Conservation (phyloP, 2,797 vertebrate genomes). For the Chaenodraco wilsoni region DNA sequence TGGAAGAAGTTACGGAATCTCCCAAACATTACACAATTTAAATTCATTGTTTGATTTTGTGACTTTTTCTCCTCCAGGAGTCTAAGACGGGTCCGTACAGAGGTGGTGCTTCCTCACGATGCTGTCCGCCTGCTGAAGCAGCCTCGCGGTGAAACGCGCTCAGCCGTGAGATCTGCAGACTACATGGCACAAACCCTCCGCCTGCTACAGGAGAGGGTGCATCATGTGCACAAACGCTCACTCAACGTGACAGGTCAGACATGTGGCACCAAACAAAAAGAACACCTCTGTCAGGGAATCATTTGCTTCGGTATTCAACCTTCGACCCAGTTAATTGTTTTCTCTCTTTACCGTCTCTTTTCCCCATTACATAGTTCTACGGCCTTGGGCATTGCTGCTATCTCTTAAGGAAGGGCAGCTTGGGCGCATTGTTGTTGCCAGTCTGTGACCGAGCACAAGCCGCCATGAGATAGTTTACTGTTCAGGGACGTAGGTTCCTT, state of each 20-base stretch:
- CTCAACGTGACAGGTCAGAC: slow-evolving; percentile 89
- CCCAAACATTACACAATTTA: background rate
- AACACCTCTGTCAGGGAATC: background rate
- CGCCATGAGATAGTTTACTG: too few species aligned
- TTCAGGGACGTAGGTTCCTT: too few species aligned
- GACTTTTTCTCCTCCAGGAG: slow-evolving; percentile 50
- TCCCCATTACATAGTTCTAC: too few species aligned
- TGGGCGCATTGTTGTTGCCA: too few species aligned
- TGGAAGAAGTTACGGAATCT: background rate
- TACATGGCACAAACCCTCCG: slow-evolving; percentile 86
- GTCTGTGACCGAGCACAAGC: too few species aligned
- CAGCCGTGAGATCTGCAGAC: slow-evolving; percentile 85
- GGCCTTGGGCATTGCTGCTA: too few species aligned
- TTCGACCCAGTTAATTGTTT: too few species aligned
- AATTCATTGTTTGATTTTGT: background rate
- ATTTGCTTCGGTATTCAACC: too few species aligned
- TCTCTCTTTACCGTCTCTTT: too few species aligned
- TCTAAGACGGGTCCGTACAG: slow-evolving; percentile 75
- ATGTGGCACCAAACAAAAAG: background rate
- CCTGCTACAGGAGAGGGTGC: slow-evolving; percentile 84
- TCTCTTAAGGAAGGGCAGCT: too few species aligned
- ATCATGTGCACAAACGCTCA: slow-evolving; percentile 76
- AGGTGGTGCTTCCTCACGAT: slow-evolving; percentile 79
- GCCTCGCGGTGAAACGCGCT: slow-evolving; percentile 82
- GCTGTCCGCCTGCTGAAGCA: slow-evolving; percentile 89